Evolutionary conservation across 1,140 invertebrate genomes (phyloP).

Genomic region (Pinna nobilis): DNA sequence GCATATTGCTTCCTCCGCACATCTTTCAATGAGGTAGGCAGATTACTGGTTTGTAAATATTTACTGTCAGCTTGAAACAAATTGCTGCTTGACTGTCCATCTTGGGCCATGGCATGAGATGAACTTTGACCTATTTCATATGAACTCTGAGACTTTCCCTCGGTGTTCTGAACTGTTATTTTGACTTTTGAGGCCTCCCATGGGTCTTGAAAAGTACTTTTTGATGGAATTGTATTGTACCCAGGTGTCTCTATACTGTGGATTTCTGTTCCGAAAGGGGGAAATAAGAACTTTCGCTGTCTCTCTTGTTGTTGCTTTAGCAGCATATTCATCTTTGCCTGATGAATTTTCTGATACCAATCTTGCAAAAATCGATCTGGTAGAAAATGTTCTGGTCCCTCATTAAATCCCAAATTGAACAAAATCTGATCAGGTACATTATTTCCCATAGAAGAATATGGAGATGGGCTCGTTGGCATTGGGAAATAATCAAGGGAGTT

Average conservation of each 20-base stretch:
- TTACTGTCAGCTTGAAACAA: too few relatives aligned
- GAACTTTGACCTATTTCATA: too few relatives aligned
- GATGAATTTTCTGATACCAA: slow-evolving; percentile 63
- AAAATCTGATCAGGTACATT: slow-evolving; percentile 58
- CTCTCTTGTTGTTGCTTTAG: slow-evolving; percentile 14
- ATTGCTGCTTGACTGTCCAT: too few relatives aligned
- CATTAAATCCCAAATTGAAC: slow-evolving; percentile 62
- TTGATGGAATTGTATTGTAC: slow-evolving; percentile 26
- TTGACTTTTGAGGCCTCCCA: too few relatives aligned
- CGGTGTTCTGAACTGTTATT: too few relatives aligned
- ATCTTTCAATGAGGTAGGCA: slow-evolving; percentile 18
- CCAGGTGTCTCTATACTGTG: slow-evolving; percentile 9
- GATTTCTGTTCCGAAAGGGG: too few relatives aligned
- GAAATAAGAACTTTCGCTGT: too few relatives aligned
- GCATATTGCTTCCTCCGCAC: slow-evolving; percentile 56
- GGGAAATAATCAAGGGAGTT: neutral
- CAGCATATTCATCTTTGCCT: slow-evolving; percentile 48
- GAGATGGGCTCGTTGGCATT: neutral
- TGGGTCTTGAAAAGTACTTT: too few relatives aligned
- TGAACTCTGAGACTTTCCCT: too few relatives aligned
- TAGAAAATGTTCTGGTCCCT: slow-evolving; percentile 53
- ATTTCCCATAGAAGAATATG: neutral
- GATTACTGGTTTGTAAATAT: too few relatives aligned
- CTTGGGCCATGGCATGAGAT: too few relatives aligned
- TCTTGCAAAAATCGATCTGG: slow-evolving; percentile 66